Percentiles rank a stretch among this genome's conserved stretches.
Conservation (phyloP, 35 echinoderm and acorn worm species). For the Ophiothrix spiculata region DNA sequence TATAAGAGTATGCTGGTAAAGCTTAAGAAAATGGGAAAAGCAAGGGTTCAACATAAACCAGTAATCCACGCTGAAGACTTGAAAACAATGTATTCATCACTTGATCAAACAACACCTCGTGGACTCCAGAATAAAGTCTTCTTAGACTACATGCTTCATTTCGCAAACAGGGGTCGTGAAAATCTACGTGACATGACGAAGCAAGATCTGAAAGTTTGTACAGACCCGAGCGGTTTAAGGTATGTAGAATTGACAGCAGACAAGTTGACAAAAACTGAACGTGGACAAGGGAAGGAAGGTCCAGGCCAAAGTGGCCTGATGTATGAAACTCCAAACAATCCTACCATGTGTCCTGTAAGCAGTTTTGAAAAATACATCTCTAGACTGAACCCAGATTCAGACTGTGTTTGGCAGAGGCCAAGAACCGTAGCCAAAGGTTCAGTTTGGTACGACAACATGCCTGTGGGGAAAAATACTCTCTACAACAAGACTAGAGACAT, state of each 20-base stretch:
- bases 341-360: slow-evolving; percentile 12
- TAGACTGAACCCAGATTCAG: slow-evolving; percentile 17
- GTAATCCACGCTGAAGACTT: slow-evolving; percentile 37
- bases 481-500: slow-evolving; percentile 2
- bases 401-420: slow-evolving; percentile 36
- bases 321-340: slow-evolving; percentile 46
- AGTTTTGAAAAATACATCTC: slow-evolving; percentile 25
- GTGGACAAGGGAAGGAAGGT: neutral
- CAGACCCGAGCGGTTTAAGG: slow-evolving; percentile 3
- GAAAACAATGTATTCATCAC: slow-evolving; percentile 41
- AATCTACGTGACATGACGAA: slow-evolving; percentile 32
- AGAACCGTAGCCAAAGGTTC: slow-evolving; percentile 7
- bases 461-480: slow-evolving; percentile 31
- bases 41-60: slow-evolving; percentile 17
- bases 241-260: slow-evolving; percentile 5
- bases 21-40: slow-evolving; percentile 25
- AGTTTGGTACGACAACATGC: slow-evolving; percentile 33
- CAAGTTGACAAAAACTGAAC: slow-evolving; percentile 37
- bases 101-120: slow-evolving; percentile 37
- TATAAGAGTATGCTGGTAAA: slow-evolving; percentile 14
- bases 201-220: slow-evolving; percentile 14
- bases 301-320: slow-evolving; percentile 26
- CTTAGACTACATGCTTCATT: slow-evolving; percentile 46
- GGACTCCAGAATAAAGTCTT: slow-evolving; percentile 64
- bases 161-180: slow-evolving; percentile 42